phyloP scores from a whole-genome alignment of 2,113 vertebrate species.

The Epinephelus moara region DNA sequence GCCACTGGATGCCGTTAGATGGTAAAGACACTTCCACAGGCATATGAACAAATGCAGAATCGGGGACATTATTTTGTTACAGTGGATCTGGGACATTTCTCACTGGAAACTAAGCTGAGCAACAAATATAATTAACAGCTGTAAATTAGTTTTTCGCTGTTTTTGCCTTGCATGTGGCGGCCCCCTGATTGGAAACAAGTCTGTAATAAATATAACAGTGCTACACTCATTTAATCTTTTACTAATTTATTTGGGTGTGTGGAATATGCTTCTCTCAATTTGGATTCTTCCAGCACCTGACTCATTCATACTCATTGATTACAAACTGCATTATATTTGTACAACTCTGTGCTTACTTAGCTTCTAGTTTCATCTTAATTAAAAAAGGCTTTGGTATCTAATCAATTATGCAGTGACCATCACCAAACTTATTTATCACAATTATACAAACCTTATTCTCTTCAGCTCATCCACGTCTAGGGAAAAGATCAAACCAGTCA shows the following conservation, averaged over 20 bases:
- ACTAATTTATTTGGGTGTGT: background rate
- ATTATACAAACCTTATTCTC: background rate
- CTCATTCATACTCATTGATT: background rate
- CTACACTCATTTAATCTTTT: background rate
- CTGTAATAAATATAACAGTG: background rate
- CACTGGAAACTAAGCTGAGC: background rate
- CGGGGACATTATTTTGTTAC: background rate
- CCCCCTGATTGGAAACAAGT: background rate
- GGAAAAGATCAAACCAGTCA: background rate
- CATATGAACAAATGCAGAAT: background rate
- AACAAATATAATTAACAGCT: background rate
- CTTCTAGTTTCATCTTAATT: background rate
- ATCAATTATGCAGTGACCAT: background rate
- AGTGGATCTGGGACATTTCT: background rate
- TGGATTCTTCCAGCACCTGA: background rate
- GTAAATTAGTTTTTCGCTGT: background rate
- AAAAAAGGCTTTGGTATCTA: background rate
- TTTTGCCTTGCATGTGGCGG: background rate
- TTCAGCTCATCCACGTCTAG: background rate
- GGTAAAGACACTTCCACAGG: background rate
- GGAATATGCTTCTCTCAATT: background rate
- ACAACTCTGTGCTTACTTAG: background rate
- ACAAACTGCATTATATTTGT: background rate
- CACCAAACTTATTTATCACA: background rate
- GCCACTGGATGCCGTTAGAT: slow-evolving; percentile 6